These are phyloP conservation scores for Pteria penguin DNA, from an alignment of 2,888 invertebrate genomes.

Conservation along the genomic window DNA sequence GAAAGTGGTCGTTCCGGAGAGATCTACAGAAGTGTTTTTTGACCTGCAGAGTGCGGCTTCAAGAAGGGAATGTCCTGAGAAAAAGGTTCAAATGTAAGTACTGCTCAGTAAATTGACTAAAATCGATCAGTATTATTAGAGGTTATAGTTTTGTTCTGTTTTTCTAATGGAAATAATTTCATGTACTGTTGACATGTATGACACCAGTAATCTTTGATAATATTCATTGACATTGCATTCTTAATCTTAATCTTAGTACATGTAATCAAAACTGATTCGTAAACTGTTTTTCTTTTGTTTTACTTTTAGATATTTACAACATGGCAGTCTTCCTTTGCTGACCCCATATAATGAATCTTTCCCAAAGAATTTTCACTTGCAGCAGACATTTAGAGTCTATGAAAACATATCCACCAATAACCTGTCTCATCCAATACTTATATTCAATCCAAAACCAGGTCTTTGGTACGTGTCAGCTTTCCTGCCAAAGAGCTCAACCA, in stretches of 20 bases:
- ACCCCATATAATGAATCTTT: conserved; percentile 90
- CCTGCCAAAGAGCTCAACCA: conserved; percentile 67
- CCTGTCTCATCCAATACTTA: conserved; percentile 78
- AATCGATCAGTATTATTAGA: background rate
- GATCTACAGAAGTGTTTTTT: conserved; percentile 45
- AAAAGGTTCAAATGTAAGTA: conserved; percentile 59
- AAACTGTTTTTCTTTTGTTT: no score
- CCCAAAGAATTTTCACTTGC: conserved; percentile 83
- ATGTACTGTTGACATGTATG: no score
- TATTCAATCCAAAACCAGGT: conserved; percentile 77
- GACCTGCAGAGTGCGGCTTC: conserved; percentile 53
- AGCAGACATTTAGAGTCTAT: conserved; percentile 68
- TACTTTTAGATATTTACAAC: conserved; percentile 85
- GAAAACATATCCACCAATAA: conserved; percentile 85
- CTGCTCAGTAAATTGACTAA: background rate
- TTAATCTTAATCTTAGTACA: no score
- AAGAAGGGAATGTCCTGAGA: conserved; percentile 46
- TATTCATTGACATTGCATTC: no score
- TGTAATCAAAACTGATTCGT: no score
- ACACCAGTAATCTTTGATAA: no score
- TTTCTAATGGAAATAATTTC: no score
- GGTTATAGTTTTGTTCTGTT: no score
- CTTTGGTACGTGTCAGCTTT: conserved; percentile 81
- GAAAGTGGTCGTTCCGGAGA: conserved; percentile 53
- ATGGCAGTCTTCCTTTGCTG: conserved; percentile 90